These are phyloP conservation scores for Embidobia sp. DNA, from an alignment of 2,888 invertebrate species.

Conservation along the genomic window DNA sequence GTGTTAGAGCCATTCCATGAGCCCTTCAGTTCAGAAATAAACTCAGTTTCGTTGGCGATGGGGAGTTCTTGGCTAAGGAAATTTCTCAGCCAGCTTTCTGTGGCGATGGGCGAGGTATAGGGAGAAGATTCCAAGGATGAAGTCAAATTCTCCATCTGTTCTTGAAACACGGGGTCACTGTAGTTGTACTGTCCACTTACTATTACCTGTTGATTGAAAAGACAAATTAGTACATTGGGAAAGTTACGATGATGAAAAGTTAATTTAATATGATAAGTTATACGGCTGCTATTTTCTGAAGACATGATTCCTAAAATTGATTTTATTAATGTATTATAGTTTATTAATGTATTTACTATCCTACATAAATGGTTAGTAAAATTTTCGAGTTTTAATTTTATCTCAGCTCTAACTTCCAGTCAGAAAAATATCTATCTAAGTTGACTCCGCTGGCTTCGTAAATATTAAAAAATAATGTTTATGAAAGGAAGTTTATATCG, in stretches of 20 bases:
- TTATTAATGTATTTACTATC: no score
- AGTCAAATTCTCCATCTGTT: slow-evolving; percentile 90
- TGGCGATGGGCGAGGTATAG: slow-evolving; percentile 89
- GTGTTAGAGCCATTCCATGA: slow-evolving; percentile 91
- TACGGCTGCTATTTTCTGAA: no score
- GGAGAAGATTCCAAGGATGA: slow-evolving; percentile 89
- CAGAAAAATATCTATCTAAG: no score
- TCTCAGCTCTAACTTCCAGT: no score
- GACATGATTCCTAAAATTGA: no score
- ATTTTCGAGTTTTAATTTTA: no score
- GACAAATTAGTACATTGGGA: background rate
- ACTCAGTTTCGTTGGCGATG: slow-evolving; percentile 87
- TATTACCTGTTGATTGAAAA: slow-evolving; percentile 87
- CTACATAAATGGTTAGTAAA: no score
- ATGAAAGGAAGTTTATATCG: background rate
- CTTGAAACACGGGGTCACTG: slow-evolving; percentile 89
- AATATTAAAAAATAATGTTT: no score
- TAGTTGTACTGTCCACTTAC: slow-evolving; percentile 91
- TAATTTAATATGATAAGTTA: no score
- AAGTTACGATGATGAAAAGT: no score
- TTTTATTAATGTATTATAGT: no score
- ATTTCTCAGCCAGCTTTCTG: slow-evolving; percentile 94
- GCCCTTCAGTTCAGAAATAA: slow-evolving; percentile 89
- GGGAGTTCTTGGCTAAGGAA: slow-evolving; percentile 91
- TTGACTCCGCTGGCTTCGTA: no score